Percentiles rank a stretch among this genome's conserved stretches.
Evolutionary conservation across 2,888 invertebrate species (phyloP).

Genomic region (Phasia obesa): DNA sequence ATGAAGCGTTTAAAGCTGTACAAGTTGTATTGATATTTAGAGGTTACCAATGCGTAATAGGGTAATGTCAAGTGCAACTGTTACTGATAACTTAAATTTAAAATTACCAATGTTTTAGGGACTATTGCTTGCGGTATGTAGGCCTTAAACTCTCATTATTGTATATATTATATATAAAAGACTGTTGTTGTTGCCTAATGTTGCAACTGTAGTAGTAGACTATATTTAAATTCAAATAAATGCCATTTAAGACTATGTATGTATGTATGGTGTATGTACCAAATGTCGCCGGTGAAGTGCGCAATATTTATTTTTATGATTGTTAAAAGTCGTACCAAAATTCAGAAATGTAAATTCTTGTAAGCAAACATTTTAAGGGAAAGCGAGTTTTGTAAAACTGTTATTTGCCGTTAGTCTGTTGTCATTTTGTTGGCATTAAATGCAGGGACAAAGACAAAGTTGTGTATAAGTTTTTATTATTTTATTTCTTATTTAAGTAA

Average conservation of each 20-base stretch:
- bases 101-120: too few species aligned
- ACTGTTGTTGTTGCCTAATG: too few species aligned
- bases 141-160: too few species aligned
- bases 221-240: constrained; percentile 5
- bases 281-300: constrained; percentile 47
- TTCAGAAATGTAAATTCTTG: constrained; percentile 8
- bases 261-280: neutral
- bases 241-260: neutral
- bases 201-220: too few species aligned
- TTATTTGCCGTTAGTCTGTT: constrained; percentile 53
- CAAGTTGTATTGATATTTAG: too few species aligned
- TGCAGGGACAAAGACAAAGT: constrained; percentile 39
- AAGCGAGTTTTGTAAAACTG: constrained; percentile 46
- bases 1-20: too few species aligned
- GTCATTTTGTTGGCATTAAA: constrained; percentile 47
- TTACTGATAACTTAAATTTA: too few species aligned
- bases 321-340: constrained; percentile 12
- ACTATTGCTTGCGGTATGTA: too few species aligned
- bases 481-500: constrained; percentile 47
- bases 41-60: too few species aligned
- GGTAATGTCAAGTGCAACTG: too few species aligned
- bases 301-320: constrained; percentile 42
- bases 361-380: constrained; percentile 23
- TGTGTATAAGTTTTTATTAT: constrained; percentile 57
- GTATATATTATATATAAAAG: too few species aligned